Evolutionary conservation across 2,888 invertebrate genomes (phyloP), one percentile per base, ranked within the genome.

Genomic region (Drosophila multiciliata): DNA sequence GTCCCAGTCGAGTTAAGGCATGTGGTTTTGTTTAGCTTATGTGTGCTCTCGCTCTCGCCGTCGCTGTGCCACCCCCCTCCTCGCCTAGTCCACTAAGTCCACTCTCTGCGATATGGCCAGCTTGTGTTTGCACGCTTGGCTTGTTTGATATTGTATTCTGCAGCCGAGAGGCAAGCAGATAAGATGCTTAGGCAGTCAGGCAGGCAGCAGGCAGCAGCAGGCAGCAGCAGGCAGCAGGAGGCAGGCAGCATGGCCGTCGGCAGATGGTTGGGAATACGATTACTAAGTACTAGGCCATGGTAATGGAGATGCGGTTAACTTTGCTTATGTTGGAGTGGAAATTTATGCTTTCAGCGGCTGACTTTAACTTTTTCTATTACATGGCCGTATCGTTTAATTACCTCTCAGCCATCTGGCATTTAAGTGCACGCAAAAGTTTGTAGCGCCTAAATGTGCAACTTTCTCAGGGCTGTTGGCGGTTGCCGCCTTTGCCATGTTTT

Each of bases 1-100:
- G 60, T 52, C 68, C 66, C 66, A 68, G 73, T 66, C 69, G 59
- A 72, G 82, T 77, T 79, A 82, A 79, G 80, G 79, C 79, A 82
- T 87, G 85, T 77, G 85, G 83, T 83, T 81, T 83, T 87, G 85
- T 85, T 83, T 87, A 83, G 79, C 84, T 87, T 83, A 87, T 85
- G 87, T 75, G 77, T 78, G 70, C 66, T 71, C 54, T 33, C 32
- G 45, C 33, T 26, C 49, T 36, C 48, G 17, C 36, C 53, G 38
- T 64, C 52, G 15, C 32, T 33, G 32, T 62, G 49, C 49, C 45
- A 45, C 52, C 17, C 12, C 45, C 8, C 23, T 4, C 23, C 58
- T 20, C 20, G n/a, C 50, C 26, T 42, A 23, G 53, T 5, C 15
- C 38, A 38, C 26, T 17, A 11, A 15, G 17, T 36, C 12, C 17